phyloP scores from a whole-genome alignment of 2,113 vertebrate genomes.

The Silurus meridionalis region DNA sequence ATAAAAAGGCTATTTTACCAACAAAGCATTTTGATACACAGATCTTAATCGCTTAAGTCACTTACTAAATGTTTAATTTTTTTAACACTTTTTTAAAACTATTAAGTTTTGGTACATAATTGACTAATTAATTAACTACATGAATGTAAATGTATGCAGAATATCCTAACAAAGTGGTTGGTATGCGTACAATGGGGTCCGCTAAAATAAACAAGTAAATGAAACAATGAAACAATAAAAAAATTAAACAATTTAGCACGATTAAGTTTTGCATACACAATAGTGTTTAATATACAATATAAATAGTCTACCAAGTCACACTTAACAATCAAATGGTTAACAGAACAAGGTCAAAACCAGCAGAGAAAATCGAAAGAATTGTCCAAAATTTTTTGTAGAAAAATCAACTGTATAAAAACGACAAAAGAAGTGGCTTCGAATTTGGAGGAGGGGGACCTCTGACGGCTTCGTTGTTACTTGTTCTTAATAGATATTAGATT shows the following conservation, averaged over 20 bases:
- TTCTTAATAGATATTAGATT: neutral
- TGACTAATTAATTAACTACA: neutral
- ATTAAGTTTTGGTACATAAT: neutral
- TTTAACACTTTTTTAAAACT: too few relatives aligned
- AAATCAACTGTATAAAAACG: neutral
- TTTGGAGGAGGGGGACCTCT: neutral
- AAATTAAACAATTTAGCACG: neutral
- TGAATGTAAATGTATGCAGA: neutral
- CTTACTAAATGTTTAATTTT: too few relatives aligned
- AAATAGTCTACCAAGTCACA: conserved; percentile 13
- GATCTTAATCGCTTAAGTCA: too few relatives aligned
- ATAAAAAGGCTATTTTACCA: too few relatives aligned
- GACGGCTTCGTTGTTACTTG: neutral
- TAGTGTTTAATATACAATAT: conserved; percentile 30
- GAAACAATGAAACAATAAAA: neutral
- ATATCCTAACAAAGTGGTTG: neutral
- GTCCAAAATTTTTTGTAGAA: neutral
- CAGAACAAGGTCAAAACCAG: neutral
- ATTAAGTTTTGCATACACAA: conserved; percentile 5
- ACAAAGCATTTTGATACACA: too few relatives aligned
- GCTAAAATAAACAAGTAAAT: neutral
- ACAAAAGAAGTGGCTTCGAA: neutral
- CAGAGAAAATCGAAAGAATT: neutral
- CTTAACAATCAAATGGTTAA: neutral
- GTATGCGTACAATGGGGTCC: neutral